A percentile compares a stretch with the other conserved stretches of the same genome.
phyloP scores from a whole-genome alignment of 30 jellyfish, hydroid and myxozoan genomes.

The Hydra vulgaris region DNA sequence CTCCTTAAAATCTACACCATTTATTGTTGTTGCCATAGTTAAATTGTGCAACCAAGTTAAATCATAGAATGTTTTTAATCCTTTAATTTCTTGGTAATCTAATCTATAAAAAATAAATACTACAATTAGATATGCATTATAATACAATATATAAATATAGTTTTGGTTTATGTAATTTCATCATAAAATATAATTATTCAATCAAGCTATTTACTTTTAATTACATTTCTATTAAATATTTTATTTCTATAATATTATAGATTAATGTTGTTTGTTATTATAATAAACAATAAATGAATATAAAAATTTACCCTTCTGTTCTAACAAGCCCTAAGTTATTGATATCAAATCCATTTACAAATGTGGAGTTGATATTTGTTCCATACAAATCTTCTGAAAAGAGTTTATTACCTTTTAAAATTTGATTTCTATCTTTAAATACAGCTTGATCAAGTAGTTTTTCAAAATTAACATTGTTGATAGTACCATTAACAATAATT shows the following conservation, averaged over 20 bases:
- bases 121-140: no score
- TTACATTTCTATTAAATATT: no score
- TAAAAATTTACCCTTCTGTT: conserved; percentile 20
- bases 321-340: neutral
- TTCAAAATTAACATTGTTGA: conserved; percentile 34
- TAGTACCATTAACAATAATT: conserved; percentile 20
- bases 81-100: neutral
- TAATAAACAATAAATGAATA: no score
- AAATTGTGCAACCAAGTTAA: neutral
- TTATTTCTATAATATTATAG: no score
- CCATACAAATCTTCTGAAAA: conserved; percentile 1
- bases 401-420: conserved; percentile 27
- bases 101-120: neutral
- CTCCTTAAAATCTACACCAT: neutral
- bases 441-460: conserved; percentile 31
- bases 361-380: neutral
- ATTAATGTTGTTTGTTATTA: no score
- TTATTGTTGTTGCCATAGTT: neutral
- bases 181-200: no score
- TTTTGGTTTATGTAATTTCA: no score
- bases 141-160: no score
- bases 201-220: no score
- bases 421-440: conserved; percentile 14
- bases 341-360: conserved; percentile 2
- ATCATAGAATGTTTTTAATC: neutral